Base-by-base conservation (phyloP, 1,140 invertebrate genomes). In the Drosophila kikkawai region DNA sequence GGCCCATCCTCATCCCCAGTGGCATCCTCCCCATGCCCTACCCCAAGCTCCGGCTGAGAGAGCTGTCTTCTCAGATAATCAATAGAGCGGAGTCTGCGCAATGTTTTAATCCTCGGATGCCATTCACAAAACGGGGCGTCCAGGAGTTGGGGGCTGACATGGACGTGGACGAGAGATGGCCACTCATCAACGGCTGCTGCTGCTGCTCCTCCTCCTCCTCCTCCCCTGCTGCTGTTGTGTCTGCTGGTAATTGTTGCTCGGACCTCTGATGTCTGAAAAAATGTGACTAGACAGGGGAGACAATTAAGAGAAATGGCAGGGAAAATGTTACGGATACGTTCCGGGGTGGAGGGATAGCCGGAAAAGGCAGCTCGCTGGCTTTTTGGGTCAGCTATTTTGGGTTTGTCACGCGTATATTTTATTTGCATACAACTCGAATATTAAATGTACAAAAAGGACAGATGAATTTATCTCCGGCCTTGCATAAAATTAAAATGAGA, bases 341-440 rank as follows among this genome's bases (percentile, higher is more conserved):
- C 9, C 12, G 19, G 53, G 36, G 4, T 9, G 12, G 7, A 22
- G 13, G 19, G 34, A 55, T 13, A 53, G 48, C 36, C 48, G 67
- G 59, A 79, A 57, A 39, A 67, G 26, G 34, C 42, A 73, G 58
- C 47, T 45, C 48, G 26, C 64, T 58, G 57, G 17, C 45, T 66
- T 82, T 88, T 39, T 88, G 57, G 84, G 83, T 88, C 83, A 87
- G 76, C 69, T 86, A 86, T 86, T 88, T 86, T 80, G 19, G 61
- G 65, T 44, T 44, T 67, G 65, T 63, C 75, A 79, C 75, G 69
- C 69, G 34, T 37, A 63, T 50, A 32, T 48, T 17, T 73, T 53
- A 59, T 65, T 82, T 74, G 58, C 41, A 15, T 42, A 41, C 22
- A 26, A 22, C 36, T 57, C n/a, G 13, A 6, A 22, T 39, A 26